phyloP scores from a whole-genome alignment of 53 echinoderm and acorn worm genomes.

The Zoroaster sp. region DNA sequence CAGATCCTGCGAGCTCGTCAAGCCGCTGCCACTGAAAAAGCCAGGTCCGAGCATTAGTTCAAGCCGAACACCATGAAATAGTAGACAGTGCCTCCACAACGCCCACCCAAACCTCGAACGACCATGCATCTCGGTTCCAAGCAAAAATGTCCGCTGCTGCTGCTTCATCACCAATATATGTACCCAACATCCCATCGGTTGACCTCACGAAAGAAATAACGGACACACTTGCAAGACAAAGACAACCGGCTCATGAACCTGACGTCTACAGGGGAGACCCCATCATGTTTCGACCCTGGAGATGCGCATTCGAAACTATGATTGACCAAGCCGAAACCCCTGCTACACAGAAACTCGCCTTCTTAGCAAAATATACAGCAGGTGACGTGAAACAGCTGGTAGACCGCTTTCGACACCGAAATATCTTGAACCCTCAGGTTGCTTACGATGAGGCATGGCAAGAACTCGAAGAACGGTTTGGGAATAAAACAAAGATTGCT shows the following conservation, averaged over 20 bases:
- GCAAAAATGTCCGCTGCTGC: neutral
- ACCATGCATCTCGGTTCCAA: constrained; percentile 20
- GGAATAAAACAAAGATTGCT: too few relatives aligned
- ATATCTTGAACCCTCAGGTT: neutral
- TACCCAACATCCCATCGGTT: neutral
- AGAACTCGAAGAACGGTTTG: too few relatives aligned
- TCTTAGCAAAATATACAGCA: constrained; percentile 3
- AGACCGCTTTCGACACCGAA: constrained; percentile 38
- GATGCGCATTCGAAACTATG: constrained; percentile 36
- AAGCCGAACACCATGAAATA: neutral
- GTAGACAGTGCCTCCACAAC: neutral
- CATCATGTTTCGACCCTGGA: constrained; percentile 50
- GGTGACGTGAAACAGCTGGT: constrained; percentile 29
- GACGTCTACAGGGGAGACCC: constrained; percentile 55
- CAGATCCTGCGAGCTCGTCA: constrained; percentile 36
- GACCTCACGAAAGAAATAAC: constrained; percentile 50
- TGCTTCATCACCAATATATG: neutral
- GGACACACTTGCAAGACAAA: constrained; percentile 25
- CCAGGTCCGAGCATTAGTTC: constrained; percentile 31
- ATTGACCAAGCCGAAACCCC: neutral
- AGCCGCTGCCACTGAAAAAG: constrained; percentile 35
- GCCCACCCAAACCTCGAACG: constrained; percentile 35
- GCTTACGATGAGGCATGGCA: too few relatives aligned
- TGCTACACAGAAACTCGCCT: neutral
- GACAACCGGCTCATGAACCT: constrained; percentile 59